Base-by-base conservation (phyloP, 2,888 invertebrate genomes). In the Xanthia icteritia region DNA sequence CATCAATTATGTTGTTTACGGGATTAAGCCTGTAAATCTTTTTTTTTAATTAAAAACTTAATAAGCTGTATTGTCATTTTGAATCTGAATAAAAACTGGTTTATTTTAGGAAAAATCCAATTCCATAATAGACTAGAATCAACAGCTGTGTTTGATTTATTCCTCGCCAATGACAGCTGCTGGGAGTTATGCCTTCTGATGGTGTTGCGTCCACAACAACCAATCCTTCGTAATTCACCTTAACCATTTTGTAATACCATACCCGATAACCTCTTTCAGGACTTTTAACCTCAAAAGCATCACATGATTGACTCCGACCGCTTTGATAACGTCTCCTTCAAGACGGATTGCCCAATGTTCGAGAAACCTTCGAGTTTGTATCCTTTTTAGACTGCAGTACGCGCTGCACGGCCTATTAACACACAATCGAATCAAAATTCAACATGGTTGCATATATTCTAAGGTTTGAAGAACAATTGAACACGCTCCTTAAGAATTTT, bases 361-460 rank as follows among this genome's bases (percentile, higher is more conserved):
- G 4, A 84, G 61, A 66, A 81, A 71, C 76, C 74, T 85, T 77
- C 76, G 13, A 56, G 54, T n/a, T 58, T 64, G 63, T 31, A 60
- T 73, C 74, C 68, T 82, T 72, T 51, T 84, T 72, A 61, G 58
- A 78, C 64, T 79, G 72, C 82, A 78, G 36, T 78, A 60, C 64
- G 58, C 73, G n/a, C n/a, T 65, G 67, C 81, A 81, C 65, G 51
- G 78, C 74, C 48, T 70, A 84, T 84, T 84, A 84, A 68, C 85
- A 85, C 78, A 86, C 82, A 84, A 86, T 85, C 74, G 76, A 81
- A 76, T 74, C 56, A 75, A 70, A 67, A 83, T 73, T 75, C 66
- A 79, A 58, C 65, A 71, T 76, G 65, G 67, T 69, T 65, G 79
- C 61, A 79, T 76, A 60, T 67, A n/a, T 68, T 76, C 69, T 63